Evolutionary conservation across 2,113 vertebrate species (phyloP).

Genomic region (Leiothrix lutea): DNA sequence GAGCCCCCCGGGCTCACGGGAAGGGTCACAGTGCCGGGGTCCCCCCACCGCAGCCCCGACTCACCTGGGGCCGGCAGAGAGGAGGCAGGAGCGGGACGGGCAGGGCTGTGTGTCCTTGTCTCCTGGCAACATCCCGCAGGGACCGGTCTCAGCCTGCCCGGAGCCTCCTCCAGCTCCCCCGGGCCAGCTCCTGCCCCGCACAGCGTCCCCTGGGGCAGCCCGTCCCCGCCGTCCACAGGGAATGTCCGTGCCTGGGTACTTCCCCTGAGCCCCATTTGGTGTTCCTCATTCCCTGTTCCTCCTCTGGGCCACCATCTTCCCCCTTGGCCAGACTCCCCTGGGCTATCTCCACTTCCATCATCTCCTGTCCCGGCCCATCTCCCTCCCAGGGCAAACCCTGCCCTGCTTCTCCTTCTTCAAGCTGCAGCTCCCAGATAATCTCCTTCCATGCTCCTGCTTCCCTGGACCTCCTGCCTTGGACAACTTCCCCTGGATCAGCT

Average conservation of each 20-base stretch:
- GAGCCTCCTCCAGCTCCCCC: neutral
- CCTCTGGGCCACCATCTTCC: neutral
- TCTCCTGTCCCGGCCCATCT: neutral
- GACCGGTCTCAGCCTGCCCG: neutral
- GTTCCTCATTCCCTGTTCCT: neutral
- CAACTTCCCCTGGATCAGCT: neutral
- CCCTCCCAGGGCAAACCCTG: neutral
- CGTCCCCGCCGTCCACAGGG: neutral
- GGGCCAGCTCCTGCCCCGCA: neutral
- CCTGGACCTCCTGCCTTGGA: neutral
- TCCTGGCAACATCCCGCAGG: neutral
- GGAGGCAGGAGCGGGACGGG: neutral
- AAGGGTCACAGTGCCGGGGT: fast-evolving
- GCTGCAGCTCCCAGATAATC: neutral
- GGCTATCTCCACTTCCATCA: neutral
- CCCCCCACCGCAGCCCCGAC: neutral
- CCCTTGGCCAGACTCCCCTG: neutral
- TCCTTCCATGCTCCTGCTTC: neutral
- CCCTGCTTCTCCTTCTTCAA: neutral
- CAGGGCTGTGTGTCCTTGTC: neutral
- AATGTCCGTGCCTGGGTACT: neutral
- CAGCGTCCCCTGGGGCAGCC: neutral
- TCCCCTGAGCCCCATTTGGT: neutral
- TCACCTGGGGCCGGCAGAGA: neutral
- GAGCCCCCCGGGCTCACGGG: too few relatives aligned